phyloP scores from a whole-genome alignment of 1,140 invertebrate species.

The Pantala flavescens region DNA sequence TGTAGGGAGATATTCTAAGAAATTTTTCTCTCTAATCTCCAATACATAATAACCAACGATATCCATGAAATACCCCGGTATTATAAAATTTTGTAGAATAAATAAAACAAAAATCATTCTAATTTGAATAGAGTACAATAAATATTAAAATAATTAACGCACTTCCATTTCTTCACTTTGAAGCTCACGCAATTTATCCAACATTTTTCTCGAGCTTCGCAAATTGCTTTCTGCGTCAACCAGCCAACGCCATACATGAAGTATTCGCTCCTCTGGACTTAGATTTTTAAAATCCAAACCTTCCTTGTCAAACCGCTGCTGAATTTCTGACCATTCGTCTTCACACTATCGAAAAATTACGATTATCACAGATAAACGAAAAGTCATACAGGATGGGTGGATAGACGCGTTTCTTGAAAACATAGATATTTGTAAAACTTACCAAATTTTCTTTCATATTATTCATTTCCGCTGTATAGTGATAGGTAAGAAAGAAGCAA shows the following conservation, averaged over 20 bases:
- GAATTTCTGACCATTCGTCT: conserved; percentile 32
- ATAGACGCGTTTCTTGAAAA: too few relatives aligned
- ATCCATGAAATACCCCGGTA: too few relatives aligned
- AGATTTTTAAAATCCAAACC: conserved; percentile 29
- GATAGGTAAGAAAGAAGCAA: too few relatives aligned
- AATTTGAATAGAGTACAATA: too few relatives aligned
- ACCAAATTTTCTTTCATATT: neutral
- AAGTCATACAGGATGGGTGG: too few relatives aligned
- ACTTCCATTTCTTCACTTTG: conserved; percentile 34
- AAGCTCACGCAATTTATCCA: conserved; percentile 33
- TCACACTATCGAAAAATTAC: conserved; percentile 22
- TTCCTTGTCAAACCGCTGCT: conserved; percentile 30
- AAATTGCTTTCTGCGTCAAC: conserved; percentile 35
- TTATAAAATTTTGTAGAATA: too few relatives aligned
- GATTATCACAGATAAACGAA: too few relatives aligned
- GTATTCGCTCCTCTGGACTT: conserved; percentile 27
- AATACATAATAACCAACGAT: too few relatives aligned
- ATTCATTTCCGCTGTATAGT: neutral
- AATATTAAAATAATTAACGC: neutral
- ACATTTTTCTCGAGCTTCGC: conserved; percentile 31
- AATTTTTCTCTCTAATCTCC: too few relatives aligned
- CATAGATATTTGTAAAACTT: too few relatives aligned
- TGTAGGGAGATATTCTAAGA: too few relatives aligned
- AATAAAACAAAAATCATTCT: too few relatives aligned
- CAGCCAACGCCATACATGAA: conserved; percentile 35